These are phyloP conservation scores for Trichonephila inaurata DNA, from an alignment of 1,140 invertebrate genomes.

Conservation along the genomic window DNA sequence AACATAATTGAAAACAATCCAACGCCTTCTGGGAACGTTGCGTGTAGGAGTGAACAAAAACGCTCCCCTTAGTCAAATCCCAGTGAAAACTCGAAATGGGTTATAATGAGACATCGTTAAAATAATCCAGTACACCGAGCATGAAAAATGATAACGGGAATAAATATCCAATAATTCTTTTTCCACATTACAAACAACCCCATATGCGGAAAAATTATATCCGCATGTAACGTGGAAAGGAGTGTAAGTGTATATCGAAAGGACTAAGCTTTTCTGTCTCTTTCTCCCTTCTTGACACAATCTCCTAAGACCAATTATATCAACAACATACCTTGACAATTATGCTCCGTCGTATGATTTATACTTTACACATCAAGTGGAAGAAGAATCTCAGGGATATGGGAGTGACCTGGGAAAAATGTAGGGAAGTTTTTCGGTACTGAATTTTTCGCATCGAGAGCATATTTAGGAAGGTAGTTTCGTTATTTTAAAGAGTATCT, in stretches of 20 bases:
- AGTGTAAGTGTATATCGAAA: too few species aligned
- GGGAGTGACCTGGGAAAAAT: not conserved
- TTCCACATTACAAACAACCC: constrained; percentile 62
- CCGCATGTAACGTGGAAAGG: constrained; percentile 28
- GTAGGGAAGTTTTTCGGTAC: not conserved
- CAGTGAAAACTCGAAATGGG: constrained; percentile 40
- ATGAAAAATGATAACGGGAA: constrained; percentile 71
- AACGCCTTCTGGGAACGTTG: constrained; percentile 44
- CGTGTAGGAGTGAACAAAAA: not conserved
- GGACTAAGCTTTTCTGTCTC: not conserved
- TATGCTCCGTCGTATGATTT: constrained; percentile 42
- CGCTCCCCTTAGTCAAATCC: not conserved
- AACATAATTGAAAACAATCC: constrained; percentile 68
- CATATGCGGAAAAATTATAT: constrained; percentile 68
- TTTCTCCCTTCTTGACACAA: not conserved
- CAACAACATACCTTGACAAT: constrained; percentile 58
- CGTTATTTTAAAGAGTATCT: too few species aligned
- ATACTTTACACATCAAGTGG: constrained; percentile 45
- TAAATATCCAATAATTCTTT: constrained; percentile 72
- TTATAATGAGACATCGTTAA: constrained; percentile 75
- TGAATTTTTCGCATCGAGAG: too few species aligned
- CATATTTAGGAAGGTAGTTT: too few species aligned
- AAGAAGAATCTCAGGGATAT: constrained; percentile 1
- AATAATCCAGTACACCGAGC: constrained; percentile 67
- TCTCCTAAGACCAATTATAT: constrained; percentile 61